Conservation (phyloP, 37 sponge, comb jelly and placozoan genomes). For the Aphrocallistes beatrix region DNA sequence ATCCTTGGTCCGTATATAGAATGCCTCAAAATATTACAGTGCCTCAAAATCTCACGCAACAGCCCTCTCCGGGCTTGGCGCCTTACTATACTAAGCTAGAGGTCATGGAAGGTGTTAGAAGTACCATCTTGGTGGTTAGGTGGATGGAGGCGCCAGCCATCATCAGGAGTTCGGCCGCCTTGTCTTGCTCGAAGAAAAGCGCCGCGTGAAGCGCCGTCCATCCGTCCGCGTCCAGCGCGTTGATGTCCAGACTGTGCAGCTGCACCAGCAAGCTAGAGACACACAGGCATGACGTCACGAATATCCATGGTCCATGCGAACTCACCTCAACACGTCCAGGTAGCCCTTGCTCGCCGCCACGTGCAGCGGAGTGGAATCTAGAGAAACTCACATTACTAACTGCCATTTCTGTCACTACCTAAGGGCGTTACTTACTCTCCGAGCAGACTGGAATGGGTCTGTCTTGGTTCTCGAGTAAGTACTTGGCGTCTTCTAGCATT, state of each 20-base stretch:
- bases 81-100: too few relatives aligned
- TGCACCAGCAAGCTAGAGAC: neutral
- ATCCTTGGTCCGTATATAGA: too few relatives aligned
- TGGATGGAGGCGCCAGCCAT: neutral
- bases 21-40: too few relatives aligned
- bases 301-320: neutral
- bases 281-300: too few relatives aligned
- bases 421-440: neutral
- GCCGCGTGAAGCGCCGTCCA: slow-evolving; percentile 6
- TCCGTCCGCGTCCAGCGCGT: neutral
- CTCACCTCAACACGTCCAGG: neutral
- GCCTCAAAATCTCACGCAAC: too few relatives aligned
- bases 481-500: neutral
- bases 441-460: neutral
- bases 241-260: neutral
- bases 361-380: neutral
- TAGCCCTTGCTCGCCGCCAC: neutral
- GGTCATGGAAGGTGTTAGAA: too few relatives aligned
- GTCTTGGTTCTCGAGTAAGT: neutral
- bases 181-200: neutral
- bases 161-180: neutral
- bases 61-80: too few relatives aligned
- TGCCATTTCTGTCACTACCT: neutral
- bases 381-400: neutral
- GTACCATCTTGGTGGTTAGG: neutral